A percentile compares a stretch with the other conserved stretches of the same genome.
phyloP scores from a whole-genome alignment of 2,113 vertebrate species.

The Acrocephalus kingi region DNA sequence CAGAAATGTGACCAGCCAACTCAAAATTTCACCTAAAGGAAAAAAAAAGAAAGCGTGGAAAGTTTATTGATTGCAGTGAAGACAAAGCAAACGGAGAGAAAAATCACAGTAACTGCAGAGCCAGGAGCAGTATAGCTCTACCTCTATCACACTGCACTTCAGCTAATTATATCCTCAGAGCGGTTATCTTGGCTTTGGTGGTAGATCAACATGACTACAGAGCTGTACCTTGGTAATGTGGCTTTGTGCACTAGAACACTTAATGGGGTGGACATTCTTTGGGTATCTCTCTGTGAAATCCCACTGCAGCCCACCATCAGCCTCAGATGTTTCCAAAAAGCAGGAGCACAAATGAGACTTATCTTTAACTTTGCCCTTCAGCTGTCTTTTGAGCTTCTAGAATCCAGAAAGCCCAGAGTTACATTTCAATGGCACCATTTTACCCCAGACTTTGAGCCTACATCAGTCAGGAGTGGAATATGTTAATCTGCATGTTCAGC shows the following conservation, averaged over 20 bases:
- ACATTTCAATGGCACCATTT: not conserved
- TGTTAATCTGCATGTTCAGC: not conserved
- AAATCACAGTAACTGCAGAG: not conserved
- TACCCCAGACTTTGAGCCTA: not conserved
- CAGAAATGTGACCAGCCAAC: not conserved
- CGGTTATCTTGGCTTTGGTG: not conserved
- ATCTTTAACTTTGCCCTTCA: not conserved
- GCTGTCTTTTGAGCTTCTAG: not conserved
- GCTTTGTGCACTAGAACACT: not conserved
- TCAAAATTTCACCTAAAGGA: not conserved
- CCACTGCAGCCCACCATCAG: not conserved
- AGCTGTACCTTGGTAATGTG: accelerated
- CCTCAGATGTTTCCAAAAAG: not conserved
- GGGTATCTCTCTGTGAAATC: not conserved
- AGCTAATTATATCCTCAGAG: not conserved
- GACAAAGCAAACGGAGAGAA: not conserved
- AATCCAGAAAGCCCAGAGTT: not conserved
- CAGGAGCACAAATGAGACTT: not conserved
- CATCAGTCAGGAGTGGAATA: not conserved
- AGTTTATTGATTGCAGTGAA: not conserved
- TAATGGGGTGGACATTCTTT: not conserved
- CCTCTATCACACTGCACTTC: not conserved
- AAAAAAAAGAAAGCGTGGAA: accelerated
- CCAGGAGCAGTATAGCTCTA: not conserved
- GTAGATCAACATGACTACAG: accelerated